Evolutionary conservation across 2,113 vertebrate species (phyloP), one percentile per base, ranked within the genome.

Genomic region (Panurus biarmicus): DNA sequence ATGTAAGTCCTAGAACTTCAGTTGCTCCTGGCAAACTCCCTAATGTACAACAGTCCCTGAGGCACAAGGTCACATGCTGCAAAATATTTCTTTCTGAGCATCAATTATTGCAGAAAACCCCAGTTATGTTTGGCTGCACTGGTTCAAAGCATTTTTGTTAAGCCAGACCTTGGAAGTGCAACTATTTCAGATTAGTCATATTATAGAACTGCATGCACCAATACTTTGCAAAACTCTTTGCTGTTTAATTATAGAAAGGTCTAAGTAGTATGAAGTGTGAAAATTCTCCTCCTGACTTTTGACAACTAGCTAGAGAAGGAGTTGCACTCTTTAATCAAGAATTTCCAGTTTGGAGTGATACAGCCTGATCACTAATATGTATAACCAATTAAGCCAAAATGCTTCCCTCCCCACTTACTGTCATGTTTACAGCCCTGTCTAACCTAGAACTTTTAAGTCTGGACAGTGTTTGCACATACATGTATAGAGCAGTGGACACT

Each of bases 111-210:
- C 38, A 90, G 56, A 93, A 93, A 92, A 80, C 54, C 42, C 85
- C 83, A 60, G 67, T 64, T 67, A 80, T 73, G 69, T 92, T 88
- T 90, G 79, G 79, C 87, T 83, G 57, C 67, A 71, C n/a, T 19
- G 28, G 67, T 86, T 93, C 94, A 92, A 94, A 95, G 58, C 33
- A 62, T 47, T 92, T 94, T 81, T 94, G 64, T 86, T 86, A 77
- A 65, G 65, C 40, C n/a, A 84, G 86, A 89, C 91, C 70, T 93
- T 90, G 84, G 73, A 90, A 92, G 53, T 8, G 28, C 56, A 93
- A 77, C 89, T 93, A 84, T 75, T 92, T 93, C 73, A 93, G 83
- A 94, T 92, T 53, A 94, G 80, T 81, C 69, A 64, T 57, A 56
- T 84, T 21, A 90, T 11, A 40, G 72, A 94, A 86, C 64, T 86